A percentile compares a stretch with the other conserved stretches of the same genome.
phyloP scores from a whole-genome alignment of 2,113 vertebrate genomes.

The Aptenodytes patagonicus region DNA sequence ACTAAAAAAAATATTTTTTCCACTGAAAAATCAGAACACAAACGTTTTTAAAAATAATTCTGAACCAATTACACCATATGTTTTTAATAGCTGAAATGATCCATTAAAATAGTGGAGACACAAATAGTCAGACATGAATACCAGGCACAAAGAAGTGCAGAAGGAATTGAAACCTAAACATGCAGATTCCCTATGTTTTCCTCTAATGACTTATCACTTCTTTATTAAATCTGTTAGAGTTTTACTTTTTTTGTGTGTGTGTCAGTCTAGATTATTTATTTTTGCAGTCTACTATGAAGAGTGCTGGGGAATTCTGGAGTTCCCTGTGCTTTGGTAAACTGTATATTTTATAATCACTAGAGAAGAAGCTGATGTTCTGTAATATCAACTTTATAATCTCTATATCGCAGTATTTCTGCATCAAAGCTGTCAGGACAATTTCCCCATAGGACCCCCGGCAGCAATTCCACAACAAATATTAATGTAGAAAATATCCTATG shows the following conservation, averaged over 20 bases:
- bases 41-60: not conserved
- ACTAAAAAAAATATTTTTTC: not conserved
- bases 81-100: not conserved
- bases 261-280: not conserved
- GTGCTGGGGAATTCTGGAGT: not conserved
- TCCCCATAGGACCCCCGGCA: not conserved
- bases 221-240: not conserved
- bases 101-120: not conserved
- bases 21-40: not conserved
- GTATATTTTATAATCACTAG: not conserved
- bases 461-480: not conserved
- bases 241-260: too few species aligned
- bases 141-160: not conserved
- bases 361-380: not conserved
- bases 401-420: not conserved
- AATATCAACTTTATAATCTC: not conserved
- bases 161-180: not conserved
- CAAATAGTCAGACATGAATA: not conserved
- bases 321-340: not conserved
- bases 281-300: not conserved
- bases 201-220: not conserved
- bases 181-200: not conserved
- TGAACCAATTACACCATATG: not conserved
- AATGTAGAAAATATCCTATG: accelerated
- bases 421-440: slow-evolving; percentile 11